Evolutionary conservation across 2,888 invertebrate species (phyloP).

Genomic region (Acleris holmiana): DNA sequence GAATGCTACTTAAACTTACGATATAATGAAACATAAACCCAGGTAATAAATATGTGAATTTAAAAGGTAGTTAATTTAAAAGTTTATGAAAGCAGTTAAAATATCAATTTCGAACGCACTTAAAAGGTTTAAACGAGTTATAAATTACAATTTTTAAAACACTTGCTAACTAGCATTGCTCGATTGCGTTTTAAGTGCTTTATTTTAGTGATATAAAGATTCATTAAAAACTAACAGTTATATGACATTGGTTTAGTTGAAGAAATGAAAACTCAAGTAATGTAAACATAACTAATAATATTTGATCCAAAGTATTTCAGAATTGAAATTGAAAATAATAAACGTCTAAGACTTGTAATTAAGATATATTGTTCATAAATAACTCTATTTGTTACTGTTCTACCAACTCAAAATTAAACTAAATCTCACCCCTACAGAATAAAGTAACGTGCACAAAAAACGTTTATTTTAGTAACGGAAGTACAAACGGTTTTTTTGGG

Average conservation of each 20-base stretch:
- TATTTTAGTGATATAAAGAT: no score
- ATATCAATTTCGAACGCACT: slow-evolving; percentile 13
- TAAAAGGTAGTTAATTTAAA: slow-evolving; percentile 3
- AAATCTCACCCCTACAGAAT: neutral
- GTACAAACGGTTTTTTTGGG: slow-evolving; percentile 15
- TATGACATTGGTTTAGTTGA: no score
- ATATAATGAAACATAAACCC: slow-evolving; percentile 1
- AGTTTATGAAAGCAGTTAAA: slow-evolving; percentile 9
- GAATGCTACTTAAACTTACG: neutral
- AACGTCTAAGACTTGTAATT: no score
- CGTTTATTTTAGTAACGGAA: slow-evolving; percentile 14
- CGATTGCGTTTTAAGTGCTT: no score
- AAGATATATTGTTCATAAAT: no score
- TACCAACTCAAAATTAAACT: neutral
- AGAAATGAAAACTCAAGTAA: no score
- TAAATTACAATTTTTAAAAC: slow-evolving; percentile 6
- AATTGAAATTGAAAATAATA: no score
- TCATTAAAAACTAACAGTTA: no score
- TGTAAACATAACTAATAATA: no score
- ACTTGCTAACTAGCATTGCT: no score
- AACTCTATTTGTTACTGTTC: no score
- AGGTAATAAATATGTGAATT: slow-evolving; percentile 4
- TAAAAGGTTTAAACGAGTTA: neutral
- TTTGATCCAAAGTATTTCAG: no score
- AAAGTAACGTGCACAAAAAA: slow-evolving; percentile 14